Evolutionary conservation across 2,888 invertebrate genomes (phyloP).

Genomic region (Drosophila anomelani): DNA sequence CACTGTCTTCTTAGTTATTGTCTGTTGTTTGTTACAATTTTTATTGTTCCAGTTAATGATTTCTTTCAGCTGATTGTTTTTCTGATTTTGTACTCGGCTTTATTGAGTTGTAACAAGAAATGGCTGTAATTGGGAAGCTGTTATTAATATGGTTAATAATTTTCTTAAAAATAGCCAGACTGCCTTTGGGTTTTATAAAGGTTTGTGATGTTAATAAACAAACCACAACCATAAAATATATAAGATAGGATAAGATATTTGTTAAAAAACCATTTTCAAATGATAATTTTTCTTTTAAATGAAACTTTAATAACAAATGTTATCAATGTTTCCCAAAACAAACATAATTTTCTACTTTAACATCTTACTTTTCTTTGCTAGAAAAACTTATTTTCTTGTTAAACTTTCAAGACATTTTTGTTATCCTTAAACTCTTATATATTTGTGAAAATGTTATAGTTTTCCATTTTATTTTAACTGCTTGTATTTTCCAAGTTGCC

Average conservation of each 20-base stretch:
- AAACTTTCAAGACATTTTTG: not conserved
- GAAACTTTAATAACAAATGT: not conserved
- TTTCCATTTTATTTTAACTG: not conserved
- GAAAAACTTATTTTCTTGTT: too few relatives aligned
- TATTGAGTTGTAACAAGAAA: not conserved
- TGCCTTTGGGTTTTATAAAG: not conserved
- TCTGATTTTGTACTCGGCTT: not conserved
- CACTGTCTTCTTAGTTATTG: not conserved
- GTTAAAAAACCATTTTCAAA: not conserved
- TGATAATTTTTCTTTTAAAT: not conserved
- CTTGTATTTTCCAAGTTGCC: not conserved
- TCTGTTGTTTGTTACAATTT: not conserved
- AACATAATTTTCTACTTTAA: not conserved
- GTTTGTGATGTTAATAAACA: not conserved
- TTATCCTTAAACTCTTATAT: not conserved
- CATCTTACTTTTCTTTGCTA: not conserved
- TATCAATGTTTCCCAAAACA: not conserved
- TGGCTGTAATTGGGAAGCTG: too few relatives aligned
- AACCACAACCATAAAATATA: too few relatives aligned
- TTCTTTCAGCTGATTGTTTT: not conserved
- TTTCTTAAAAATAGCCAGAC: too few relatives aligned
- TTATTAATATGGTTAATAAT: not conserved
- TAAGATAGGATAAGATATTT: too few relatives aligned
- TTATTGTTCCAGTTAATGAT: slow-evolving; percentile 7
- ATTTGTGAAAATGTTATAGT: not conserved